Evolutionary conservation across 2,797 vertebrate genomes (phyloP), one percentile per base, ranked within the genome.

Genomic region (Telmatherina bonti): DNA sequence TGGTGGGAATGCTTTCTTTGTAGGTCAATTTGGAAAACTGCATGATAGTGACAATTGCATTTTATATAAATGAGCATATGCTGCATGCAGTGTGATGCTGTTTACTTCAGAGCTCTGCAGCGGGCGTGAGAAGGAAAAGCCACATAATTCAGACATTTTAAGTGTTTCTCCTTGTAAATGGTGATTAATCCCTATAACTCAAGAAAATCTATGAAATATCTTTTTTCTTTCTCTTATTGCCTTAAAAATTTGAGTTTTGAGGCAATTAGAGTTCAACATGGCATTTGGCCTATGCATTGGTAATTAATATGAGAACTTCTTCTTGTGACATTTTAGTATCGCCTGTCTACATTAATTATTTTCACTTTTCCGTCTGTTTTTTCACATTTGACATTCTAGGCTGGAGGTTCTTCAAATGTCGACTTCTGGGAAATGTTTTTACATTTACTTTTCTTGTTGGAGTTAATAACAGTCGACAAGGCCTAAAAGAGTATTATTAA

Each of bases 281-380:
- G 57, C 63, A 91, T 78, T 75, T 82, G 22, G 35, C 72, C 70
- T 47, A 68, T 66, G 20, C 76, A 79, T 79, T 67, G 67, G n/a
- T 71, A 76, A 69, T 77, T 81, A 15, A 87, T 67, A 54, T 31
- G 70, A 81, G 52, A 24, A 83, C 67, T 59, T 79, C 70, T 53
- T 54, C 80, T 81, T 80, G 70, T 82, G 80, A 70, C 81, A 88
- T 91, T 93, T 92, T 79, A 70, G 18, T 75, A 55, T 70, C 61
- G 73, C 67, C 59, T 78, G 29, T 85, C 75, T 52, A 62, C 49
- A 83, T 84, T 88, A 62, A 88, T 76, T 88, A 82, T 91, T 88
- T 89, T 62, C 27, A 71, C 60, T 68, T 67, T 60, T 74, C 41
- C n/a, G 15, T 38, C 41, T 36, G 35, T 43, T 15, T 72, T 75